Conservation (phyloP, 2,113 vertebrate species). For the Ictalurus punctatus region DNA sequence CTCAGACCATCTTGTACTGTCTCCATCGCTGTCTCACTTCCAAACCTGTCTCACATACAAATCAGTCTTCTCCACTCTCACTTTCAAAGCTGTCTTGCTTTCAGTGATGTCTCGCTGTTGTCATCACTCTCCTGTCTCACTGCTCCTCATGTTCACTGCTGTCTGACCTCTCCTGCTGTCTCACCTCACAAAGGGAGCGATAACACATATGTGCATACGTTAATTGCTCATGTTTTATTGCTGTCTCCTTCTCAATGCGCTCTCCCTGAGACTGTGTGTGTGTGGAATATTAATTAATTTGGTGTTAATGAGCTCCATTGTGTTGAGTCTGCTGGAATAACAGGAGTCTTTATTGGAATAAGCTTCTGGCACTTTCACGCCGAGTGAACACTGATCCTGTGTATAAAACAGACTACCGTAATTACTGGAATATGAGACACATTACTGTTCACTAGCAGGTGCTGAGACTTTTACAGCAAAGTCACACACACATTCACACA, state of each 20-base stretch:
- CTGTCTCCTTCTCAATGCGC: not conserved
- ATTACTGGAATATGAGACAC: not conserved
- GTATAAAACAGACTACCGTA: not conserved
- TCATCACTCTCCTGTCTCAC: not conserved
- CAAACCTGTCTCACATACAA: too few relatives aligned
- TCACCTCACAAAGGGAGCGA: not conserved
- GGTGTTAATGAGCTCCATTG: constrained; percentile 32
- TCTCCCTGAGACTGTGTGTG: not conserved
- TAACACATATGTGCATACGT: not conserved
- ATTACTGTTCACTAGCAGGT: not conserved
- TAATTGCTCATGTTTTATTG: not conserved
- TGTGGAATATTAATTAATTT: constrained; percentile 23
- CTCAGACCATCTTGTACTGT: too few relatives aligned
- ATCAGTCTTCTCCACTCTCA: too few relatives aligned
- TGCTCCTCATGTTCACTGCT: not conserved
- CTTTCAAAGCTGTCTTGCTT: too few relatives aligned
- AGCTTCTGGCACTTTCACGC: not conserved
- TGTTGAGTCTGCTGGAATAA: constrained; percentile 18
- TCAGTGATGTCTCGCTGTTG: too few relatives aligned
- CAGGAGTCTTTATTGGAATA: constrained; percentile 3
- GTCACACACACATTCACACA: not conserved
- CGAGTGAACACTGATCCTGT: constrained; percentile 12
- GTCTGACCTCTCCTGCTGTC: not conserved
- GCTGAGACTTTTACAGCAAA: not conserved
- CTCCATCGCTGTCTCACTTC: too few relatives aligned